These are phyloP conservation scores for Clavelina lepadiformis DNA, from an alignment of 23 tunicate genomes.

Conservation along the genomic window DNA sequence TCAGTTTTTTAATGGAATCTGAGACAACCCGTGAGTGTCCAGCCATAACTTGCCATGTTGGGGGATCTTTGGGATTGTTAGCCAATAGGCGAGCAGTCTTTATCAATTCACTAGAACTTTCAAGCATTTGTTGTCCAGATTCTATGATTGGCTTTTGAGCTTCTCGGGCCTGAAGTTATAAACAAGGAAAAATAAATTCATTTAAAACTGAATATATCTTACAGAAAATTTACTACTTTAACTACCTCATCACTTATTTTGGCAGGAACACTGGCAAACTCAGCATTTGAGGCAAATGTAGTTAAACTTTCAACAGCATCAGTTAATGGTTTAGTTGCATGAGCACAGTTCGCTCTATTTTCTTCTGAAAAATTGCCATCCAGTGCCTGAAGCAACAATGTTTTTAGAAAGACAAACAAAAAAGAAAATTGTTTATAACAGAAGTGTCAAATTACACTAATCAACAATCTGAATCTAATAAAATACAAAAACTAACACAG, in stretches of 20 bases:
- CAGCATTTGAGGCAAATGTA: slow-evolving; percentile 91
- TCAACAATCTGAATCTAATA: background rate
- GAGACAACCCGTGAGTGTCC: slow-evolving; percentile 92
- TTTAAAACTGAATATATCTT: background rate
- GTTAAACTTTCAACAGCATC: slow-evolving; percentile 88
- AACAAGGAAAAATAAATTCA: background rate
- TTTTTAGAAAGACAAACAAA: background rate
- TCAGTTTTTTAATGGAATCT: slow-evolving; percentile 93
- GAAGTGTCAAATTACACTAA: background rate
- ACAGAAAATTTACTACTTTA: background rate
- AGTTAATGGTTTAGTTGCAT: slow-evolving; percentile 84
- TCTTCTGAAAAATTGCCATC: slow-evolving; percentile 93
- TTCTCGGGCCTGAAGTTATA: slow-evolving; percentile 44
- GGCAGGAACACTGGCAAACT: slow-evolving; percentile 94
- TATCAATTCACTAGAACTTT: slow-evolving; percentile 85
- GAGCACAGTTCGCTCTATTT: slow-evolving; percentile 72
- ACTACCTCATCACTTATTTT: slow-evolving; percentile 76
- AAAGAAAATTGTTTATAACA: background rate
- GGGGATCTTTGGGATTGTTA: slow-evolving; percentile 91
- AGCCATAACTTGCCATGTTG: slow-evolving; percentile 95
- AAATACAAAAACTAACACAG: background rate
- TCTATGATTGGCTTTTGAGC: slow-evolving; percentile 90
- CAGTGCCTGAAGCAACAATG: slow-evolving; percentile 48
- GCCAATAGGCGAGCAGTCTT: slow-evolving; percentile 75
- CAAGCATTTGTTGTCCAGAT: slow-evolving; percentile 91